These are phyloP conservation scores for Drosophila crucigera DNA, from an alignment of 2,888 invertebrate genomes.

Conservation along the genomic window DNA sequence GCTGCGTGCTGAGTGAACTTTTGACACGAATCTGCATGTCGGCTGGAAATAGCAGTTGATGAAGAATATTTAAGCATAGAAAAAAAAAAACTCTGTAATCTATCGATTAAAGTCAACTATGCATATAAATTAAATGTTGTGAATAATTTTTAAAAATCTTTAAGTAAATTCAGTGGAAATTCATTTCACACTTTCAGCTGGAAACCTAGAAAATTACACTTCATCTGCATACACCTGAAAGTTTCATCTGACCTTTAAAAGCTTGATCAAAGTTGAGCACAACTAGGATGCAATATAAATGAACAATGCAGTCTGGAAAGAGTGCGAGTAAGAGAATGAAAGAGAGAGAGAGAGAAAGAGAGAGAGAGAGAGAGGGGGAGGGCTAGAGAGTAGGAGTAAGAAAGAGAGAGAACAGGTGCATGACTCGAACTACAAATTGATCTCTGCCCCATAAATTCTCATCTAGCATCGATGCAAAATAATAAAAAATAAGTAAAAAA, in stretches of 20 bases:
- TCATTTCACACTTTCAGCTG: background rate
- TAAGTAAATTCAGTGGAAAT: background rate
- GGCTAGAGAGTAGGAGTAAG: background rate
- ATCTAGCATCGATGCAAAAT: constrained; percentile 22
- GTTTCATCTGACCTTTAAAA: background rate
- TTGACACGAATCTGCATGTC: background rate
- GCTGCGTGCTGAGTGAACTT: constrained; percentile 1
- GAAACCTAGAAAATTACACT: background rate
- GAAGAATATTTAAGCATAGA: background rate
- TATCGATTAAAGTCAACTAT: background rate
- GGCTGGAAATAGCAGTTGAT: background rate
- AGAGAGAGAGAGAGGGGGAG: background rate
- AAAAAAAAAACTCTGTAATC: background rate
- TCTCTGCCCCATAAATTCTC: constrained; percentile 39
- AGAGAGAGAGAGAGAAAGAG: background rate
- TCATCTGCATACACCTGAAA: background rate
- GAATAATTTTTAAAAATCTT: background rate
- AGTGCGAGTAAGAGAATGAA: background rate
- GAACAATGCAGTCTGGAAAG: background rate
- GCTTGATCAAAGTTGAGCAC: background rate
- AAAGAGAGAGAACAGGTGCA: background rate
- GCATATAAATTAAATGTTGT: background rate
- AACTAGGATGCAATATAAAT: background rate
- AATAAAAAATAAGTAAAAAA: background rate
- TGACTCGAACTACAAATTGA: constrained; percentile 27